Conservation (phyloP, 2,888 invertebrate species). For the Phortica okadai region DNA sequence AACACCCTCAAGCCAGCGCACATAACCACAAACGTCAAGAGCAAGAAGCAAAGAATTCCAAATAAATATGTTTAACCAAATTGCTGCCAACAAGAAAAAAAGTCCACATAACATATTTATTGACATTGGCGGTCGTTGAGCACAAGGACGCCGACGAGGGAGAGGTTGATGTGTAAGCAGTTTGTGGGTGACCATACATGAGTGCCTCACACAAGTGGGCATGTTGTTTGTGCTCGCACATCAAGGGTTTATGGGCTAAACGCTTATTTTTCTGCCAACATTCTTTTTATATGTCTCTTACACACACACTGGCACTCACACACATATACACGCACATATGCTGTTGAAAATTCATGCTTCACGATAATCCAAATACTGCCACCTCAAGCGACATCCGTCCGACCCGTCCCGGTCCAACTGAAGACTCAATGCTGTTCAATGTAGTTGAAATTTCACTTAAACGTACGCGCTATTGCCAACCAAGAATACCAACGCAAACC, state of each 20-base stretch:
- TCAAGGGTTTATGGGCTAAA: slow-evolving; percentile 70
- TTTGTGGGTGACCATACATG: slow-evolving; percentile 41
- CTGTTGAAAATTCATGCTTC: slow-evolving; percentile 18
- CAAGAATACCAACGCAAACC: slow-evolving; percentile 50
- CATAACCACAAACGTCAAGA: slow-evolving; percentile 36
- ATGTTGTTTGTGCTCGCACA: slow-evolving; percentile 69
- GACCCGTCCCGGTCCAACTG: slow-evolving; percentile 5
- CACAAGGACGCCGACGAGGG: slow-evolving; percentile 71
- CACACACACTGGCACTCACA: slow-evolving; percentile 13
- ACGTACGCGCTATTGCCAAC: slow-evolving; percentile 55
- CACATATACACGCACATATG: background rate
- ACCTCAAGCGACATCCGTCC: background rate
- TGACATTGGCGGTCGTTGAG: slow-evolving; percentile 50
- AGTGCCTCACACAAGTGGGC: slow-evolving; percentile 42
- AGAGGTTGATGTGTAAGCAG: slow-evolving; percentile 53
- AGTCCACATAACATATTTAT: background rate
- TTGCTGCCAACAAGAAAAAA: slow-evolving; percentile 49
- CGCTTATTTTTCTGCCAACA: slow-evolving; percentile 71
- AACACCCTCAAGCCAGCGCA: background rate
- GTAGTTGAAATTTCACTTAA: slow-evolving; percentile 65
- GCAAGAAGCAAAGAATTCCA: slow-evolving; percentile 50
- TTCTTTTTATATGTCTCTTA: slow-evolving; percentile 64
- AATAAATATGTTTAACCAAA: slow-evolving; percentile 68
- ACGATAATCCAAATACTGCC: slow-evolving; percentile 27
- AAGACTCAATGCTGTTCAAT: slow-evolving; percentile 56